These are phyloP conservation scores for Prinia subflava DNA, from an alignment of 2,113 vertebrate genomes.

Conservation along the genomic window DNA sequence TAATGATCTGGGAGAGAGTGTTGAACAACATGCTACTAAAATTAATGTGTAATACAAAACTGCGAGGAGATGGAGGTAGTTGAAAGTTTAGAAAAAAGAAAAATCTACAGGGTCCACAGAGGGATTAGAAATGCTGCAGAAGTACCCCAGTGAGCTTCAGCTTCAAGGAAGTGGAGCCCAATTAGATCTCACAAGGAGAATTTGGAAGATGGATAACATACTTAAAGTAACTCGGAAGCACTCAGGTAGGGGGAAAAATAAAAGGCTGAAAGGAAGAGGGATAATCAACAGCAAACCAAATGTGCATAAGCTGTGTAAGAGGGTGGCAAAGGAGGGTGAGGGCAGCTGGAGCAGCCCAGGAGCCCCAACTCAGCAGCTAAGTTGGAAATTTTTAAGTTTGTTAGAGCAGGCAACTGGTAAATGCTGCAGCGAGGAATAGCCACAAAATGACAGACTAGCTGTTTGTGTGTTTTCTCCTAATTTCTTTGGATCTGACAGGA, in stretches of 20 bases:
- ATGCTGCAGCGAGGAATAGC: not conserved
- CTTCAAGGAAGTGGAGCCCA: not conserved
- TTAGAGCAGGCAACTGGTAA: not conserved
- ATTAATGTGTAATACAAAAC: conserved; percentile 53
- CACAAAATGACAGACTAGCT: not conserved
- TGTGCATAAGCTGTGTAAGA: not conserved
- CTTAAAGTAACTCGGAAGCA: not conserved
- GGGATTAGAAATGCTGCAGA: not conserved
- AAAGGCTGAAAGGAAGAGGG: not conserved
- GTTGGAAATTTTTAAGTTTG: not conserved
- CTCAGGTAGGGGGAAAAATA: not conserved
- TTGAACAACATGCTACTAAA: conserved; percentile 67
- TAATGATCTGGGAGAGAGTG: conserved; percentile 67
- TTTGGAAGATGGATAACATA: not conserved
- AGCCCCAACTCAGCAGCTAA: not conserved
- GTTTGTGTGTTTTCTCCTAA: not conserved
- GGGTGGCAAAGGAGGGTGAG: not conserved
- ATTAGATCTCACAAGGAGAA: not conserved
- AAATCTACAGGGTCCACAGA: not conserved
- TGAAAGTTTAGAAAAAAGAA: not conserved
- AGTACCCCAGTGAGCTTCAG: not conserved
- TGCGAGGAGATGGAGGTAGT: conserved; percentile 33
- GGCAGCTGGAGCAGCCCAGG: not conserved
- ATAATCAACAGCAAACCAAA: not conserved
- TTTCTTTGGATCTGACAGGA: not conserved